Conservation (phyloP, 2,797 vertebrate species). For the Sphenodon punctatus region DNA sequence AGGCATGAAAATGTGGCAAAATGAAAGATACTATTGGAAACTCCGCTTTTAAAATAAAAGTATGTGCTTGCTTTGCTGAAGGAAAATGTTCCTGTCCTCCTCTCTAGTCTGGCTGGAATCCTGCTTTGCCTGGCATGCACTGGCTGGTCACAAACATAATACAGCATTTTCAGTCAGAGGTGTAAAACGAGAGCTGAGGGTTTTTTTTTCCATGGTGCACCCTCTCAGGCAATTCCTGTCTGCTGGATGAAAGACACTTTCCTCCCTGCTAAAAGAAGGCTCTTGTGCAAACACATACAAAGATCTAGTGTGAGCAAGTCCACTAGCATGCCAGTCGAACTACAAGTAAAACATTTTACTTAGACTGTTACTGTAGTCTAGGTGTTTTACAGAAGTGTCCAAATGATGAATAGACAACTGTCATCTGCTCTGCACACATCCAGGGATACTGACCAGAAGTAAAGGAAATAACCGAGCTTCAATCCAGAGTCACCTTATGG, state of each 20-base stretch:
- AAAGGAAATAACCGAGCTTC: neutral
- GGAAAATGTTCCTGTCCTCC: neutral
- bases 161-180: neutral
- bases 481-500: neutral
- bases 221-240: neutral
- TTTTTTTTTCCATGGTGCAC: neutral
- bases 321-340: neutral
- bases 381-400: rapidly evolving
- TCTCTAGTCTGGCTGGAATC: neutral
- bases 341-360: neutral
- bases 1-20: constrained; percentile 11
- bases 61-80: neutral
- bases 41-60: constrained; percentile 8
- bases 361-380: neutral
- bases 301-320: constrained; percentile 30
- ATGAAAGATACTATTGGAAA: constrained; percentile 24
- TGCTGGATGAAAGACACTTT: constrained; percentile 47
- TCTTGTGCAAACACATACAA: constrained; percentile 45
- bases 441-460: neutral
- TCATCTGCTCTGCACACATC: neutral
- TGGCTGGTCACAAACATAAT: neutral
- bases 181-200: neutral
- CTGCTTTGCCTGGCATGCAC: neutral
- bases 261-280: constrained; percentile 26
- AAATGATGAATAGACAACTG: neutral